Percentiles rank a stretch among this genome's conserved stretches.
Conservation (phyloP, 2,113 vertebrate species). For the Seriola aureovittata region DNA sequence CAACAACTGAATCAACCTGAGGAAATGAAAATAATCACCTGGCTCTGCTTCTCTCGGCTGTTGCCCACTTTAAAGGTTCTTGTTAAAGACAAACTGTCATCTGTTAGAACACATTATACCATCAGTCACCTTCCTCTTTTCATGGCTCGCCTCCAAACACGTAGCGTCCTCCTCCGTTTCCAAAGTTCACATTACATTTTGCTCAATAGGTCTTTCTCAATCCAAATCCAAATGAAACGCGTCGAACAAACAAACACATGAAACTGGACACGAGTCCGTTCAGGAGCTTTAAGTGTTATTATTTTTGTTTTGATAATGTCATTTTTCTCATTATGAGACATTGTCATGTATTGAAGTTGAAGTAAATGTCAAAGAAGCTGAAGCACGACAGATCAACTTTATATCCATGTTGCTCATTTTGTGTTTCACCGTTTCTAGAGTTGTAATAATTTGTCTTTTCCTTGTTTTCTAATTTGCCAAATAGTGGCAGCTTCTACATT, state of each 20-base stretch:
- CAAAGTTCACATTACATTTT: constrained; percentile 13
- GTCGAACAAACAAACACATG: neutral
- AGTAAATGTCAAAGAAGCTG: no score
- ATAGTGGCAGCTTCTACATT: no score
- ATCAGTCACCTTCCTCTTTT: neutral
- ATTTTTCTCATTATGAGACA: no score
- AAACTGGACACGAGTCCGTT: neutral
- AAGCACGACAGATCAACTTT: no score
- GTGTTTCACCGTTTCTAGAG: no score
- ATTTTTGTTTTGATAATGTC: no score
- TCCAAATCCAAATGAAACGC: neutral
- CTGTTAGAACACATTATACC: neutral
- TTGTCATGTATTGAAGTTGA: no score
- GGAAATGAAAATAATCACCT: constrained; percentile 57
- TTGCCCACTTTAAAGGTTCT: neutral
- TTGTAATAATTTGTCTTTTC: no score
- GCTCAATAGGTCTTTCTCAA: neutral
- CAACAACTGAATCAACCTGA: constrained; percentile 1
- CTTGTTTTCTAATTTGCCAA: no score
- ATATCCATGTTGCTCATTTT: no score
- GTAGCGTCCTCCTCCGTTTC: neutral
- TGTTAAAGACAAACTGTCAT: constrained; percentile 14
- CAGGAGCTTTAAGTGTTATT: no score
- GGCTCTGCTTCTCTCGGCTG: neutral
- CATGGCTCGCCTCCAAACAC: neutral